Percentiles rank a stretch among this genome's conserved stretches.
Conservation (phyloP, 2,797 vertebrate genomes). For the Ciconia nigra region DNA sequence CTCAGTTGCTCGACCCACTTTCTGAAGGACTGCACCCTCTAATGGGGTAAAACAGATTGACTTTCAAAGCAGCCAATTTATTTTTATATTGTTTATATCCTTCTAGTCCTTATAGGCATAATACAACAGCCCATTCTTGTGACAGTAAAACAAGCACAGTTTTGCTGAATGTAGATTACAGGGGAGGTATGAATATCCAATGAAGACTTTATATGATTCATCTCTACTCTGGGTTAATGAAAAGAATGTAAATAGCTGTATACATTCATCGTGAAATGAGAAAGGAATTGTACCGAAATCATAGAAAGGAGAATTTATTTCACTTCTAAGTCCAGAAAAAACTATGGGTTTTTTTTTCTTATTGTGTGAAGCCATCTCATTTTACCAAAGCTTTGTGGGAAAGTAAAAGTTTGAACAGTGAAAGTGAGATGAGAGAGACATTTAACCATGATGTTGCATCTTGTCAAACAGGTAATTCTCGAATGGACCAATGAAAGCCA, state of each 20-base stretch:
- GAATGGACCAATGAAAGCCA: conserved; percentile 85
- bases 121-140: not conserved
- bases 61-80: not conserved
- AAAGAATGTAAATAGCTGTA: not conserved
- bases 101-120: not conserved
- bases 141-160: not conserved
- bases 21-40: conserved; percentile 45
- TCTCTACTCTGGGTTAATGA: not conserved
- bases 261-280: not conserved
- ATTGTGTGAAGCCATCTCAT: not conserved
- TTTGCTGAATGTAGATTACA: not conserved
- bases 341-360: not conserved
- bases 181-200: not conserved
- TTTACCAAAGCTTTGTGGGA: not conserved
- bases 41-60: conserved; percentile 36
- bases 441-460: not conserved
- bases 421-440: not conserved
- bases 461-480: conserved; percentile 63
- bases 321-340: not conserved
- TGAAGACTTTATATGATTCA: not conserved
- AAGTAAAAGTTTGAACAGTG: not conserved
- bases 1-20: not conserved
- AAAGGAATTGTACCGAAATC: not conserved
- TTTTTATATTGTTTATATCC: not conserved
- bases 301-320: not conserved